Evolutionary conservation across 2,113 vertebrate genomes (phyloP).

Genomic region (Plecturocebus donacophilus): DNA sequence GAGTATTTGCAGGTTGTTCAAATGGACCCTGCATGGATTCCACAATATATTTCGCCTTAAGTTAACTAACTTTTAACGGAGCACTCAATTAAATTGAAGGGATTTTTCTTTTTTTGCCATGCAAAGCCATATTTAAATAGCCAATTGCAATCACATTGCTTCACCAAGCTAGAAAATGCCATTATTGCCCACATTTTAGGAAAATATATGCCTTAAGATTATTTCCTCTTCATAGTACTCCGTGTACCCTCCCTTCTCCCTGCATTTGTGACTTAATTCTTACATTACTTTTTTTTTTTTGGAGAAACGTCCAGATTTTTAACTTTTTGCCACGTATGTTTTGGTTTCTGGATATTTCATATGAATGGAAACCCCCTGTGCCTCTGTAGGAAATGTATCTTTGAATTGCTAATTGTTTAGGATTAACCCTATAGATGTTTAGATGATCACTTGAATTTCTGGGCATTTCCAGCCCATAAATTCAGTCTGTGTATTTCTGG

Average conservation of each 20-base stretch:
- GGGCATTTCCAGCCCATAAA: conserved; percentile 42
- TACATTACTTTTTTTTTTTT: conserved; percentile 42
- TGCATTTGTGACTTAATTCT: conserved; percentile 4
- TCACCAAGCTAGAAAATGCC: conserved; percentile 53
- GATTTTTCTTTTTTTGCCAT: conserved; percentile 29
- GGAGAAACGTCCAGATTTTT: background rate
- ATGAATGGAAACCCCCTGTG: conserved; percentile 61
- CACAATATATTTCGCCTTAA: conserved; percentile 56
- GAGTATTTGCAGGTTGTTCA: conserved; percentile 43
- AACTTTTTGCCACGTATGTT: conserved; percentile 53
- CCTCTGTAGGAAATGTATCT: conserved; percentile 70
- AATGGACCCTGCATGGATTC: conserved; percentile 62
- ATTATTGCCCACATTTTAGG: conserved; percentile 48
- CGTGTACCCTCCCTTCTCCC: background rate
- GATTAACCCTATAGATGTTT: conserved; percentile 64
- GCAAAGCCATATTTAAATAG: conserved; percentile 71
- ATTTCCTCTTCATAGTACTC: conserved; percentile 15
- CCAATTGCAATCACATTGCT: conserved; percentile 55
- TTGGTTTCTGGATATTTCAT: conserved; percentile 55
- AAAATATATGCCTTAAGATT: background rate
- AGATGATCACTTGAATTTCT: conserved; percentile 27
- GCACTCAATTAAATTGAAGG: conserved; percentile 16
- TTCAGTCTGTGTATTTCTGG: conserved; percentile 50
- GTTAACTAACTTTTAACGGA: conserved; percentile 66
- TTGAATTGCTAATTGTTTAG: conserved; percentile 73